Conservation (phyloP, 2,888 invertebrate genomes). For the Xestia sexstrigata region DNA sequence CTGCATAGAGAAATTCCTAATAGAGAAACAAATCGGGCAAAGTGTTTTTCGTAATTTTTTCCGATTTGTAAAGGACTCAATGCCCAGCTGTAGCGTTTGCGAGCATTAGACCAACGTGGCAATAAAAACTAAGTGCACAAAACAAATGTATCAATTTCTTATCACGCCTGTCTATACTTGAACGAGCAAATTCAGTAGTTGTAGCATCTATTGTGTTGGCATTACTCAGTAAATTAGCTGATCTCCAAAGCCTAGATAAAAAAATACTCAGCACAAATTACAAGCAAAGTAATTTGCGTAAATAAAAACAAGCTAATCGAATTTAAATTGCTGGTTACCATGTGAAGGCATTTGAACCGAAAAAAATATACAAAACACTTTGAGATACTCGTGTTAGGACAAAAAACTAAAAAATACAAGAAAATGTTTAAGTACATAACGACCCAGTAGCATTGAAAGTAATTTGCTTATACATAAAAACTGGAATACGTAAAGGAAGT, state of each 20-base stretch:
- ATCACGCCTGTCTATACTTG: not conserved
- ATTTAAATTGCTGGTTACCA: conserved; percentile 28
- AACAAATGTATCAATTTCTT: not conserved
- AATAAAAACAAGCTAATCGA: conserved; percentile 25
- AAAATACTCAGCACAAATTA: conserved; percentile 14
- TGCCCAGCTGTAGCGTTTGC: not conserved
- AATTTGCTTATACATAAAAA: not conserved
- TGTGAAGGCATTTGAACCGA: conserved; percentile 19
- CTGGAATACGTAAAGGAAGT: not conserved
- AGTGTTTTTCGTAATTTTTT: not conserved
- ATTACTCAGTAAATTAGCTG: conserved; percentile 14
- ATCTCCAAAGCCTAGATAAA: conserved; percentile 1
- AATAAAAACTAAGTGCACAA: not conserved
- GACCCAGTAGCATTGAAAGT: not conserved
- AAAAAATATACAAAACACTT: conserved; percentile 24
- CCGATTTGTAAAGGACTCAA: not conserved
- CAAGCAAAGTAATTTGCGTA: conserved; percentile 9
- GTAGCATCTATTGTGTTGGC: not conserved
- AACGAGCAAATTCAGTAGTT: not conserved
- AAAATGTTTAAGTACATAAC: not conserved
- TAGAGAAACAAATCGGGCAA: not conserved
- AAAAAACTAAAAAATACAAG: not conserved
- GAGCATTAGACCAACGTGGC: not conserved
- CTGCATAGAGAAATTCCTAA: not conserved
- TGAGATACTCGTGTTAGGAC: conserved; percentile 9